Evolutionary conservation across 2,888 invertebrate species (phyloP).

Genomic region (Creontiades dilutus): DNA sequence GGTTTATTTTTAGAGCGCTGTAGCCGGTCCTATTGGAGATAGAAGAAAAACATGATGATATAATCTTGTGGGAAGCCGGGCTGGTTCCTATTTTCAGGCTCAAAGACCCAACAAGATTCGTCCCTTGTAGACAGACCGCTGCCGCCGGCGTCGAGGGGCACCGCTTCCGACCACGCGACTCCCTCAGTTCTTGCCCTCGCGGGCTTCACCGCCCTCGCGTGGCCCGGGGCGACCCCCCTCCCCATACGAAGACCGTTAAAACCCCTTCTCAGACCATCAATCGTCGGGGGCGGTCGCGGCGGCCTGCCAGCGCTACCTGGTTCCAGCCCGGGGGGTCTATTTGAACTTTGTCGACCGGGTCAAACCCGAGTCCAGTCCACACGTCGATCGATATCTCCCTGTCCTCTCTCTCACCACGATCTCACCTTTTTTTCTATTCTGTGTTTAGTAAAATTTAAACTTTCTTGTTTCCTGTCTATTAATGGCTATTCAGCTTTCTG

Average conservation of each 20-base stretch:
- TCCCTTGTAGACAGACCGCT: too few species aligned
- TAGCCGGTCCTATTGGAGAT: too few species aligned
- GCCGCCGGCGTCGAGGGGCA: too few species aligned
- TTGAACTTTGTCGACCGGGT: constrained; percentile 65
- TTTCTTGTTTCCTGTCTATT: too few species aligned
- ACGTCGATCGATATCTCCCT: constrained; percentile 24
- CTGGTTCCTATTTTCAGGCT: too few species aligned
- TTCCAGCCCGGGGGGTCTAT: constrained; percentile 41
- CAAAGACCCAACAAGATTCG: too few species aligned
- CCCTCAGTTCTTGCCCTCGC: not conserved
- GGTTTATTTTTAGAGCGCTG: too few species aligned
- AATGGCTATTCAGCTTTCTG: too few species aligned
- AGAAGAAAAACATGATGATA: too few species aligned
- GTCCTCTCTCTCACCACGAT: not conserved
- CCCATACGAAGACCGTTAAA: not conserved
- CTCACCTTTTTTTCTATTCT: too few species aligned
- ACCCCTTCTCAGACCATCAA: not conserved
- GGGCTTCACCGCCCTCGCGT: not conserved
- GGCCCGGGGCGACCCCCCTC: not conserved
- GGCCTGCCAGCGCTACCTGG: constrained; percentile 28
- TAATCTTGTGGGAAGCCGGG: too few species aligned
- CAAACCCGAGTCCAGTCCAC: constrained; percentile 49
- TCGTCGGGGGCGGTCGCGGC: not conserved
- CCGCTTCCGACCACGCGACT: not conserved
- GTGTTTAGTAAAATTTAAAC: too few species aligned